Evolutionary conservation across 2,113 vertebrate genomes (phyloP).

Genomic region (Typhlomys cinereus): DNA sequence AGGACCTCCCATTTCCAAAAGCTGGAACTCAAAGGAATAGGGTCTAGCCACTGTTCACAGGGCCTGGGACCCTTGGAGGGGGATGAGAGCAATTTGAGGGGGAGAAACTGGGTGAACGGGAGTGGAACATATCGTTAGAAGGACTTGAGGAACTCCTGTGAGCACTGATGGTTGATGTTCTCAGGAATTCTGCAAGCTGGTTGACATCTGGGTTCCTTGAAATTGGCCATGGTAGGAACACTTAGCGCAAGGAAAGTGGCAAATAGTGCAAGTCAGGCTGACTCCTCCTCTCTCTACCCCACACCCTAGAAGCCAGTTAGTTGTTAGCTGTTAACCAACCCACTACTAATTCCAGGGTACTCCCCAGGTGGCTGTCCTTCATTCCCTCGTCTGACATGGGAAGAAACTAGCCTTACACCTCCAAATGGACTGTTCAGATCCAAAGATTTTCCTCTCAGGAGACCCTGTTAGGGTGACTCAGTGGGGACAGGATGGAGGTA

Average conservation of each 20-base stretch:
- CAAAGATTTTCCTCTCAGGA: background rate
- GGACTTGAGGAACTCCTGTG: background rate
- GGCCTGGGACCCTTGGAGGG: background rate
- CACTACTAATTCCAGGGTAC: background rate
- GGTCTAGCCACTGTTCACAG: slow-evolving; percentile 7
- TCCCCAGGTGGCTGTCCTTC: background rate
- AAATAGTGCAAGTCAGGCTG: background rate
- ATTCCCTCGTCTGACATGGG: background rate
- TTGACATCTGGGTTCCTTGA: background rate
- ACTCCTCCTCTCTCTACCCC: background rate
- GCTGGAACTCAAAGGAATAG: slow-evolving; percentile 2
- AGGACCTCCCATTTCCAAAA: slow-evolving; percentile 54
- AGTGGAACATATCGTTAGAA: background rate
- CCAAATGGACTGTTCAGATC: background rate
- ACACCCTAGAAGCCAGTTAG: background rate
- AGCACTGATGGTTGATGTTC: background rate
- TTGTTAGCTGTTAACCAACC: background rate
- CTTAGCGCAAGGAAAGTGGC: background rate
- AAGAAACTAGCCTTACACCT: background rate
- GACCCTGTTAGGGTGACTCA: background rate
- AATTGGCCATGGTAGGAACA: background rate
- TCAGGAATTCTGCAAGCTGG: slow-evolving; percentile 2
- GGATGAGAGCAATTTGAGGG: background rate
- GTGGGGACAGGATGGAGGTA: background rate
- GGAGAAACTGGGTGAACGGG: background rate